These are phyloP conservation scores for Stichodactyla helianthus DNA, from an alignment of 64 coral and sea anemone species.

Conservation along the genomic window DNA sequence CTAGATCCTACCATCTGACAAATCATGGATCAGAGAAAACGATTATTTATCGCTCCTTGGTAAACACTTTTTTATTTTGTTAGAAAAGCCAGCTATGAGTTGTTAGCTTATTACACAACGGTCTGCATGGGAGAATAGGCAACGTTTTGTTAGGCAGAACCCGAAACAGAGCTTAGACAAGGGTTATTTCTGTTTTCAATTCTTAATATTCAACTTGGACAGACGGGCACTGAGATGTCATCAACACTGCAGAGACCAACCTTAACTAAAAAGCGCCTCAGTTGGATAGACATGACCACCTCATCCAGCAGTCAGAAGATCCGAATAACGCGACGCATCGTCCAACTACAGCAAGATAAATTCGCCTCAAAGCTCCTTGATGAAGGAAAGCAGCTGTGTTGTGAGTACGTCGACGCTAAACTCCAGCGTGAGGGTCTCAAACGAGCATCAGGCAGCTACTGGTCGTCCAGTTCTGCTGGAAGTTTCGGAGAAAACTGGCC, in stretches of 20 bases:
- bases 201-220: background rate
- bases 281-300: slow-evolving; percentile 75
- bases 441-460: slow-evolving; percentile 27
- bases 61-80: background rate
- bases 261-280: slow-evolving; percentile 55
- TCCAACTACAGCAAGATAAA: slow-evolving; percentile 75
- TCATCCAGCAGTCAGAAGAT: slow-evolving; percentile 52
- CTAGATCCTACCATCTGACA: background rate
- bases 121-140: too few species aligned
- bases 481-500: slow-evolving; percentile 15
- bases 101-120: background rate
- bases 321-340: slow-evolving; percentile 68
- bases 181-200: background rate
- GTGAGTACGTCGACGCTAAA: slow-evolving; percentile 69
- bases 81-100: background rate
- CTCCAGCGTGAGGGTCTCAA: slow-evolving; percentile 64
- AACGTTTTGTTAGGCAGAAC: background rate
- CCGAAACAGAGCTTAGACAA: background rate
- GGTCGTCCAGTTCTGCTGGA: slow-evolving; percentile 23
- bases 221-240: slow-evolving; percentile 9
- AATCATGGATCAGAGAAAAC: background rate
- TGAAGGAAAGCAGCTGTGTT: slow-evolving; percentile 69
- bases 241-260: slow-evolving; percentile 62
- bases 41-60: background rate
- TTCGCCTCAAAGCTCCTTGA: slow-evolving; percentile 59